Evolutionary conservation across 2,888 invertebrate species (phyloP).

Genomic region (Troglohyphantes excavatus): DNA sequence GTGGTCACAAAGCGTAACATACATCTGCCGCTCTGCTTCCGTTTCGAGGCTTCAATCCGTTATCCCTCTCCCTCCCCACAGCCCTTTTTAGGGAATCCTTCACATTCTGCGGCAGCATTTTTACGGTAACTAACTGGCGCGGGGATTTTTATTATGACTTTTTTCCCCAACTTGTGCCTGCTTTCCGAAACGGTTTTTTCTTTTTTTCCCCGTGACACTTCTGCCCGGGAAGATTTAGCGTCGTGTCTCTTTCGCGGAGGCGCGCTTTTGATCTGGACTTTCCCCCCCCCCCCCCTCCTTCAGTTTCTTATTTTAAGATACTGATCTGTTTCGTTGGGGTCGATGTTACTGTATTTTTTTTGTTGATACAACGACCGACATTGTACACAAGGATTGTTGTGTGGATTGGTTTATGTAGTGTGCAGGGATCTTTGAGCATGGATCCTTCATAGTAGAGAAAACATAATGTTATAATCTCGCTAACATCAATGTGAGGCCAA

Average conservation of each 20-base stretch:
- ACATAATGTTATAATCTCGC: too few relatives aligned
- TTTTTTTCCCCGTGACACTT: slow-evolving; percentile 35
- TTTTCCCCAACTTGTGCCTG: background rate
- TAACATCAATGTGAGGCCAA: too few relatives aligned
- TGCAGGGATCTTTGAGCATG: too few relatives aligned
- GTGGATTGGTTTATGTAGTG: too few relatives aligned
- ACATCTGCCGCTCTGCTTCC: slow-evolving; percentile 74
- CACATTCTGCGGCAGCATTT: slow-evolving; percentile 56
- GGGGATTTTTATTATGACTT: slow-evolving; percentile 10
- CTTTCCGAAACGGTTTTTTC: background rate
- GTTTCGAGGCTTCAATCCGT: slow-evolving; percentile 73
- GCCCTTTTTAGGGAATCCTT: slow-evolving; percentile 50
- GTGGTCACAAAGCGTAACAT: slow-evolving; percentile 72
- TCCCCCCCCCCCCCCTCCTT: too few relatives aligned
- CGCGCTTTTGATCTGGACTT: slow-evolving; percentile 10
- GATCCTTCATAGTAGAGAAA: too few relatives aligned
- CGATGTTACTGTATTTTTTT: too few relatives aligned
- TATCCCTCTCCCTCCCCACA: slow-evolving; percentile 33
- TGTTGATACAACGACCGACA: too few relatives aligned
- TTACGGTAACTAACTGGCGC: slow-evolving; percentile 52
- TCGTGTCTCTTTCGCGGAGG: background rate
- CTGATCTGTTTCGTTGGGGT: too few relatives aligned
- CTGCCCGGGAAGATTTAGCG: slow-evolving; percentile 31
- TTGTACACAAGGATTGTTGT: too few relatives aligned
- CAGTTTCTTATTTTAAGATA: too few relatives aligned